Evolutionary conservation across 2,888 invertebrate species (phyloP).

Genomic region (Pristionchus maxplancki): DNA sequence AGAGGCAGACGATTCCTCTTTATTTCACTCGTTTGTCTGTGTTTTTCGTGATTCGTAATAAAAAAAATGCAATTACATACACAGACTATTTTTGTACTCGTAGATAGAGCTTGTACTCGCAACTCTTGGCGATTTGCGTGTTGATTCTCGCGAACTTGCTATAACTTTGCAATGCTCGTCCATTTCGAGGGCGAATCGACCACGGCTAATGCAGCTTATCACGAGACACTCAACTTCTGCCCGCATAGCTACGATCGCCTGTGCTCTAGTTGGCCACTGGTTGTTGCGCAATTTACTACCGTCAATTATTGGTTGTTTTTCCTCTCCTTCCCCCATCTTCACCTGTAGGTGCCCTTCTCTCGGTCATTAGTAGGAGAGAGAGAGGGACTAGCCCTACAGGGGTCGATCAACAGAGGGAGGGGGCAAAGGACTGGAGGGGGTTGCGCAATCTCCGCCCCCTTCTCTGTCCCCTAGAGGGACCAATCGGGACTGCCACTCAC

Average conservation of each 20-base stretch:
- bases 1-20: too few species aligned
- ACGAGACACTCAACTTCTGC: neutral
- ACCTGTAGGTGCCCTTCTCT: conserved; percentile 19
- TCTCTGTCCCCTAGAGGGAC: conserved; percentile 36
- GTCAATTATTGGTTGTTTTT: conserved; percentile 7
- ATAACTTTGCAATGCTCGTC: neutral
- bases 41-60: too few species aligned
- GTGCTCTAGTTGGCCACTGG: neutral
- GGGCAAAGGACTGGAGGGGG: conserved; percentile 7
- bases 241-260: neutral
- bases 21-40: neutral
- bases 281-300: conserved; percentile 24
- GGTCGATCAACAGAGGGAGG: conserved; percentile 17
- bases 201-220: neutral
- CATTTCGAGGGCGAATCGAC: neutral
- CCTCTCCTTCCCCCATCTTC: neutral
- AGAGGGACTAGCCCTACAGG: conserved; percentile 30
- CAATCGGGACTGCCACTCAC: neutral
- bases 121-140: neutral
- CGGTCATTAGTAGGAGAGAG: conserved; percentile 24
- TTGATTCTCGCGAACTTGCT: neutral
- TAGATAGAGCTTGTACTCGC: neutral
- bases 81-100: neutral
- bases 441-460: conserved; percentile 23
- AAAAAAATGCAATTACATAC: too few species aligned